Percentiles rank a stretch among this genome's conserved stretches.
These are phyloP conservation scores for Cheilosia vernalis DNA, from an alignment of 2,888 invertebrate species.

Conservation along the genomic window DNA sequence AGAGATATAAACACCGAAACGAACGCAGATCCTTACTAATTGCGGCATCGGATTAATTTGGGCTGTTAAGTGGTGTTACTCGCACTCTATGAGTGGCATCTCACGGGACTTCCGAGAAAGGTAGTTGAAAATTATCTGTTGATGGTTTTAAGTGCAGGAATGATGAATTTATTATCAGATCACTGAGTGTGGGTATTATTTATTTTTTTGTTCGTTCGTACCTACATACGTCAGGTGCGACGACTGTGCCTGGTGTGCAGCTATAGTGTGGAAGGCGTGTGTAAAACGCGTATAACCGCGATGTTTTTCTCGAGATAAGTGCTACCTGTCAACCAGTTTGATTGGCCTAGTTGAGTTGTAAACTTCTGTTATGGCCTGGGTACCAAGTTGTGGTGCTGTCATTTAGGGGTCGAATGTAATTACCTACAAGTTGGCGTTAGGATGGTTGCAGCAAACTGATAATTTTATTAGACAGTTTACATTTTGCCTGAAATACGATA, in stretches of 20 bases:
- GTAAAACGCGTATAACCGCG: slow-evolving; percentile 63
- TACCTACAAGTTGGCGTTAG: slow-evolving; percentile 60
- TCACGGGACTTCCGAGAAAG: slow-evolving; percentile 69
- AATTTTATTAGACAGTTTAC: slow-evolving; percentile 74
- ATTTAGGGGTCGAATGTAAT: slow-evolving; percentile 58
- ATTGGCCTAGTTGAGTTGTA: slow-evolving; percentile 74
- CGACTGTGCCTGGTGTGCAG: slow-evolving; percentile 53
- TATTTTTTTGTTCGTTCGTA: slow-evolving; percentile 17
- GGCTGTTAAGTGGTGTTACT: slow-evolving; percentile 72
- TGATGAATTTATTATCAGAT: slow-evolving; percentile 74
- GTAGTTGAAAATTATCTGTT: slow-evolving; percentile 75
- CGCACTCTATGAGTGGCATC: slow-evolving; percentile 62
- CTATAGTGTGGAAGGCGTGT: slow-evolving; percentile 52
- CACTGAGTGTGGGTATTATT: slow-evolving; percentile 52
- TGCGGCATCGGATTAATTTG: slow-evolving; percentile 68
- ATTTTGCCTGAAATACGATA: slow-evolving; percentile 69
- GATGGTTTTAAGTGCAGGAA: slow-evolving; percentile 74
- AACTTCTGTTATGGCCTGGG: slow-evolving; percentile 41
- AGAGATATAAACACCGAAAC: slow-evolving; percentile 56
- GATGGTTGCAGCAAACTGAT: slow-evolving; percentile 66
- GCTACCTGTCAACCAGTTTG: slow-evolving; percentile 68
- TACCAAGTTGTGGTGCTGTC: slow-evolving; percentile 18
- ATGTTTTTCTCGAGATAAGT: slow-evolving; percentile 72
- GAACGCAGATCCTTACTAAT: slow-evolving; percentile 46
- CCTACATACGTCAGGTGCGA: slow-evolving; percentile 43